phyloP scores from a whole-genome alignment of 2,113 vertebrate genomes.

The Falcunculus frontatus region DNA sequence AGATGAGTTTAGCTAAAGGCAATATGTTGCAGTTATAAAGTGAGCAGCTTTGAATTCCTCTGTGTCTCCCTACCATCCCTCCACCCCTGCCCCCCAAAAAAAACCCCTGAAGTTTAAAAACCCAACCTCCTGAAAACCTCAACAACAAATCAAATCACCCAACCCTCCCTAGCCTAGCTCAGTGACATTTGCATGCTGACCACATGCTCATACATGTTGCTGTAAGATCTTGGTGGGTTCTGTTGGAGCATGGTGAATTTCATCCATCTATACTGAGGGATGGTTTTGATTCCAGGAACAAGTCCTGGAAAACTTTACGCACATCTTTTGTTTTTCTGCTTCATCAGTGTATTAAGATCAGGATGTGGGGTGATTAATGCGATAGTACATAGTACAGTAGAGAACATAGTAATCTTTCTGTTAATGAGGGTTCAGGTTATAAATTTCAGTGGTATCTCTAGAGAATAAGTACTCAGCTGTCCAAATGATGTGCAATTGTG shows the following conservation, averaged over 20 bases:
- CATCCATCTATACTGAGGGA: background rate
- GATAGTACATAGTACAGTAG: background rate
- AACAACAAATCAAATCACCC: background rate
- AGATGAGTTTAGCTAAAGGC: background rate
- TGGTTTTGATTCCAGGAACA: background rate
- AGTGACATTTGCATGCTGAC: background rate
- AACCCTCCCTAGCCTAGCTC: background rate
- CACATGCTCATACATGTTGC: background rate
- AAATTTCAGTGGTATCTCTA: background rate
- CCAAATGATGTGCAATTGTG: background rate
- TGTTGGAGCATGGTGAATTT: background rate
- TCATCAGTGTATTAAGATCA: background rate
- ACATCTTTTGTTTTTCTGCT: background rate
- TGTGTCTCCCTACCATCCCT: background rate
- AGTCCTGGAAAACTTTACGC: background rate
- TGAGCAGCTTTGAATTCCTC: background rate
- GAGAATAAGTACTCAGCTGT: background rate
- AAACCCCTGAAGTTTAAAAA: background rate
- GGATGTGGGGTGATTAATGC: background rate
- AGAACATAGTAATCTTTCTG: background rate
- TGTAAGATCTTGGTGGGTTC: background rate
- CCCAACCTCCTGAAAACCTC: background rate
- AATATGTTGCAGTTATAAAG: background rate
- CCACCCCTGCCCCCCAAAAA: accelerated
- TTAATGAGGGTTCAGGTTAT: background rate